phyloP scores from a whole-genome alignment of 2,888 invertebrate species.

The Spisula subtruncata region DNA sequence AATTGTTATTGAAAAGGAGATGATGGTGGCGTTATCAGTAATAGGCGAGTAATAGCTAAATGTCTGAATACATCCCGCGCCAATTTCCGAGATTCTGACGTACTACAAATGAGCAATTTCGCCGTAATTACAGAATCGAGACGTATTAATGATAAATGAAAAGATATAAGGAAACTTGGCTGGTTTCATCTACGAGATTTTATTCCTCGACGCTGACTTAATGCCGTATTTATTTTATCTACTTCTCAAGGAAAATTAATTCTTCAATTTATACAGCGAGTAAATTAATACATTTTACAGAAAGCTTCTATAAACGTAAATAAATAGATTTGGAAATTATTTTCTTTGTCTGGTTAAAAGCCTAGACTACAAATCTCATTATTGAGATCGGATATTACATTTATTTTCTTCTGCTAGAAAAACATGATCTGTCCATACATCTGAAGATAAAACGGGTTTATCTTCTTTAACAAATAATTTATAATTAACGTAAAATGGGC shows the following conservation, averaged over 20 bases:
- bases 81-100: constrained; percentile 71
- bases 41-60: constrained; percentile 73
- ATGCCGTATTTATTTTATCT: constrained; percentile 62
- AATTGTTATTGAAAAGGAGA: constrained; percentile 71
- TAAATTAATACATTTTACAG: constrained; percentile 48
- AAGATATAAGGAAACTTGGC: constrained; percentile 50
- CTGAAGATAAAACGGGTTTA: not conserved
- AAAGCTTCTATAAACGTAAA: constrained; percentile 10
- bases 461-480: not conserved
- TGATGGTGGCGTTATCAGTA: constrained; percentile 61
- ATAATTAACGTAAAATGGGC: not conserved
- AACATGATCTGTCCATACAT: not conserved
- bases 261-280: constrained; percentile 46
- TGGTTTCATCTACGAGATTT: constrained; percentile 46
- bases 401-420: not conserved
- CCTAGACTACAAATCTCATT: not conserved
- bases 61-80: constrained; percentile 67
- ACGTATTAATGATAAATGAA: constrained; percentile 69
- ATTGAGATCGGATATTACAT: not conserved
- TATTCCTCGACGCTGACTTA: constrained; percentile 39
- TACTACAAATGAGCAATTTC: constrained; percentile 74
- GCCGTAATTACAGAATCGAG: constrained; percentile 66
- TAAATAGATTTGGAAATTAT: constrained; percentile 21
- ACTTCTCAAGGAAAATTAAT: constrained; percentile 51
- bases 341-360: constrained; percentile 10